These are phyloP conservation scores for Poecilia gillii DNA, from an alignment of 2,797 vertebrate genomes.

Conservation along the genomic window DNA sequence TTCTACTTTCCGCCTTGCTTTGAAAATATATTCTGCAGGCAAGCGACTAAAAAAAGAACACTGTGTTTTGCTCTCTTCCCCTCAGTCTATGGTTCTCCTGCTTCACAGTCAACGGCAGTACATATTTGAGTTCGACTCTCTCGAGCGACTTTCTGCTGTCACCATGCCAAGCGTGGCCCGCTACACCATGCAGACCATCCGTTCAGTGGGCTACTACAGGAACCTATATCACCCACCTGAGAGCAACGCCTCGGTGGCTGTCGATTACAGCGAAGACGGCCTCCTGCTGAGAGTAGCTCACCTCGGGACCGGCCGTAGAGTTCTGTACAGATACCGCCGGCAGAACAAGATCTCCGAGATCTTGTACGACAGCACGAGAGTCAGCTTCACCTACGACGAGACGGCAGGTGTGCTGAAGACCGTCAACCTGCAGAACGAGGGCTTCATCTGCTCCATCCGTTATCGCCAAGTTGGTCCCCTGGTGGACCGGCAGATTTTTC, in stretches of 20 bases:
- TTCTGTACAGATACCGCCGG: slow-evolving; percentile 93
- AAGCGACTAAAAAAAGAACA: slow-evolving; percentile 35
- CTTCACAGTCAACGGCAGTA: slow-evolving; percentile 98
- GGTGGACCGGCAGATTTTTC: slow-evolving; percentile 98
- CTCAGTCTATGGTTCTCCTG: slow-evolving; percentile 96
- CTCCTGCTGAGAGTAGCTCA: slow-evolving; percentile 92
- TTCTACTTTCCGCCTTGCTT: slow-evolving; percentile 20
- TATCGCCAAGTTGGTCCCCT: slow-evolving; percentile 96
- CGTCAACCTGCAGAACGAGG: slow-evolving; percentile 96
- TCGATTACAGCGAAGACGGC: slow-evolving; percentile 97
- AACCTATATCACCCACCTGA: slow-evolving; percentile 97
- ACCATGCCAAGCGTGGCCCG: slow-evolving; percentile 98
- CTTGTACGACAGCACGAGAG: slow-evolving; percentile 94
- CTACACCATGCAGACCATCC: slow-evolving; percentile 97
- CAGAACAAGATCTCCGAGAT: slow-evolving; percentile 96
- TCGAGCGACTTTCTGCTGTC: slow-evolving; percentile 94
- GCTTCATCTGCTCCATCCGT: slow-evolving; percentile 97
- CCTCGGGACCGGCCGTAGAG: slow-evolving; percentile 92
- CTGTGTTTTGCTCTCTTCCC: slow-evolving; percentile 51
- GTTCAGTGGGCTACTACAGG: slow-evolving; percentile 97
- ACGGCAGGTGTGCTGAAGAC: slow-evolving; percentile 96
- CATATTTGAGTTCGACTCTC: slow-evolving; percentile 95
- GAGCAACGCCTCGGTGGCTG: slow-evolving; percentile 95
- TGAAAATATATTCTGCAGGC: slow-evolving; percentile 41
- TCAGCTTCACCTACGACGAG: slow-evolving; percentile 98